phyloP scores from a whole-genome alignment of 2,888 invertebrate genomes.

The Ormia ochracea region DNA sequence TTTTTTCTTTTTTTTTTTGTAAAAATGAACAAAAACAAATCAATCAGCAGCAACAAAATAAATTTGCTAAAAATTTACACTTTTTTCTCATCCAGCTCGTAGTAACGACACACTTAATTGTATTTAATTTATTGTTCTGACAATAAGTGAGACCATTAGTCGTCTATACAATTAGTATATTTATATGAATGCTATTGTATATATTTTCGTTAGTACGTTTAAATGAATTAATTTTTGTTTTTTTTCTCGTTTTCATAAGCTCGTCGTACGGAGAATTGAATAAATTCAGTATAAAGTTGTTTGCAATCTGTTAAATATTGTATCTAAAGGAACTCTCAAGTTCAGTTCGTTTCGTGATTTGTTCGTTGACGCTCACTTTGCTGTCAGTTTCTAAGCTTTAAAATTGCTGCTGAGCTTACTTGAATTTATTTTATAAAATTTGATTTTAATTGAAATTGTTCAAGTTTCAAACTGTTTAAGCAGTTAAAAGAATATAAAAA shows the following conservation, averaged over 20 bases:
- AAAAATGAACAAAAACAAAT: constrained; percentile 32
- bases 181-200: constrained; percentile 20
- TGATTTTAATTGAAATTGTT: neutral
- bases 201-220: constrained; percentile 9
- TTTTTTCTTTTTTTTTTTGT: no score
- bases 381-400: constrained; percentile 46
- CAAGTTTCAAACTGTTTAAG: neutral
- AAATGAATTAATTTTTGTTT: constrained; percentile 10
- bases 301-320: constrained; percentile 71
- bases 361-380: constrained; percentile 59
- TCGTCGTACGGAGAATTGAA: constrained; percentile 52
- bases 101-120: constrained; percentile 1
- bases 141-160: constrained; percentile 17
- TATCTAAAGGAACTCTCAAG: constrained; percentile 71
- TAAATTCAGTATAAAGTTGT: constrained; percentile 41
- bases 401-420: neutral
- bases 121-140: constrained; percentile 33
- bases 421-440: neutral
- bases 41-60: constrained; percentile 36
- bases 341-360: constrained; percentile 73
- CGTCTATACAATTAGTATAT: neutral
- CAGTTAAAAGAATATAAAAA: neutral
- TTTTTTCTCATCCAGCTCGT: neutral
- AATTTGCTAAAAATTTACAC: constrained; percentile 52
- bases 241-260: constrained; percentile 26